Base-by-base conservation (phyloP, 2,888 invertebrate genomes). In the Drosophila atroscutellata region DNA sequence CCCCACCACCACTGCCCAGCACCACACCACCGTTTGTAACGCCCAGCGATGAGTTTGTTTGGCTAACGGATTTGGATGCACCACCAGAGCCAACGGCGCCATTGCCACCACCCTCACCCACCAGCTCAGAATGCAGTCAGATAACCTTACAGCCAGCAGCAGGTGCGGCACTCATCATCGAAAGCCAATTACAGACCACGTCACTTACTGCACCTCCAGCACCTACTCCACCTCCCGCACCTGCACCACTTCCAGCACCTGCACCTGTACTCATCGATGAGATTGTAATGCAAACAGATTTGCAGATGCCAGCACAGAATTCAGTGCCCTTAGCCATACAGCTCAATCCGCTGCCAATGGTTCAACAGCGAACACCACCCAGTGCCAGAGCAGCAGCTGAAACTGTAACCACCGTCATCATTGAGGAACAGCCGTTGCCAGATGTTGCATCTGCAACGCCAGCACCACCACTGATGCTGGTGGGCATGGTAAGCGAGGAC, bases 21-120 rank as follows among this genome's bases (percentile, higher is more conserved):
- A 60, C 76, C 1, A 63, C 81, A 1, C 88, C 88, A 0, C 84
- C 84, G 1, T 71, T 56, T 7, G 54, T 81, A 0, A 78, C 88
- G 18, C 81, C 88, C 58, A 75, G 62, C 26, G 80, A 83, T 15
- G 50, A 51, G 13, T 39, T 20, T n/a, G 30, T 37, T 51, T 59
- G 59, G 59, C 18, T 59, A 20, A 51, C 59, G 15, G 59, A 59
- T 28, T 51, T 59, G 36, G 59, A 60, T 37, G 37, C 24, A 50
- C 59, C 65, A 20, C 26, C 59, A 42, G 51, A 37, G 59, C 58
- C 37, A 32, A 24, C 63, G 26, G 20, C 28, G 20, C 50, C 63
- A 28, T 13, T 54, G 15, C 26, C 57, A 57, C 24, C 62, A 49
- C n/a, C 52, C n/a, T 11, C 62, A n/a, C 7, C 26, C 30, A 51